Evolutionary conservation across 1,140 invertebrate genomes (phyloP).

Genomic region (Cydia splendana): DNA sequence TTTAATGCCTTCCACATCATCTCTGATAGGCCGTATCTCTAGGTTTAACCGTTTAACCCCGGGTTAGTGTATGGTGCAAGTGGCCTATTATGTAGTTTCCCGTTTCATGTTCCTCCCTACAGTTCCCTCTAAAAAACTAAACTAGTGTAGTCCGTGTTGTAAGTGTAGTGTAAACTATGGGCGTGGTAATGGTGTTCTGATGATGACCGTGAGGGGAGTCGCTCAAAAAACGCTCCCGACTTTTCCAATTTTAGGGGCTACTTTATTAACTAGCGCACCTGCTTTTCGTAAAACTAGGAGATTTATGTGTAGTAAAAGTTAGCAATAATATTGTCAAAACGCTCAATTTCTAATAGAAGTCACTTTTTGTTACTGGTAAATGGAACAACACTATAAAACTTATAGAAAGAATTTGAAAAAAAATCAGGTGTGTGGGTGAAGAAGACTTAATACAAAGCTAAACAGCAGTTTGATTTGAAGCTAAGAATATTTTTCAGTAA

Average conservation of each 20-base stretch:
- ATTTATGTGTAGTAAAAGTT: not conserved
- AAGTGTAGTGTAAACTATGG: constrained; percentile 44
- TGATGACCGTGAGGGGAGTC: constrained; percentile 40
- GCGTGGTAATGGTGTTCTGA: constrained; percentile 65
- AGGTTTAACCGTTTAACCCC: too few relatives aligned
- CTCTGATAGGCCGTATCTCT: too few relatives aligned
- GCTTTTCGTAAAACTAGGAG: constrained; percentile 38
- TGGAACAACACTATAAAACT: too few relatives aligned
- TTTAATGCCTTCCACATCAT: too few relatives aligned
- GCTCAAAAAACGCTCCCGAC: not conserved
- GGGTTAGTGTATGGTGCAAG: too few relatives aligned
- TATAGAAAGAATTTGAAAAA: too few relatives aligned
- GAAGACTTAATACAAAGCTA: too few relatives aligned
- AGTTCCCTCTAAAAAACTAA: constrained; percentile 41
- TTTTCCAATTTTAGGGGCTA: constrained; percentile 3
- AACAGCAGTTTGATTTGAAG: constrained; percentile 25
- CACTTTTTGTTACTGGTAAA: too few relatives aligned
- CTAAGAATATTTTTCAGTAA: constrained; percentile 15
- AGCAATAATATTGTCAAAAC: too few relatives aligned
- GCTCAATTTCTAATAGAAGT: too few relatives aligned
- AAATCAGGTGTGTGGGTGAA: too few relatives aligned
- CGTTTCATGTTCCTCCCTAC: not conserved
- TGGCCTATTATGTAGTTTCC: too few relatives aligned
- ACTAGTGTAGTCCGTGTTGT: not conserved
- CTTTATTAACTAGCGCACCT: constrained; percentile 38